Evolutionary conservation across 23 tunicate genomes (phyloP).

Genomic region (Corella eumyota): DNA sequence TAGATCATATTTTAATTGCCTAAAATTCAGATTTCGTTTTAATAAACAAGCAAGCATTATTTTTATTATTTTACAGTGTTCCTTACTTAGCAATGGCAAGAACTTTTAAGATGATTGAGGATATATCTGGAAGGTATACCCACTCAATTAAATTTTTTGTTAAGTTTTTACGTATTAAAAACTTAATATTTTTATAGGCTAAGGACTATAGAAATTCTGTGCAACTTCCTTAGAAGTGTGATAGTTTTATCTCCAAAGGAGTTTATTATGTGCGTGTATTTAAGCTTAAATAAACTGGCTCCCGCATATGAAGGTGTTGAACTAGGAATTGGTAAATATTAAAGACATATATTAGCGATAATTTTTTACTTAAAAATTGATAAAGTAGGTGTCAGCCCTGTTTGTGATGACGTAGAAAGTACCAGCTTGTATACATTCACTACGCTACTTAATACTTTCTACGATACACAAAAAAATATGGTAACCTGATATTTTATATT

Average conservation of each 20-base stretch:
- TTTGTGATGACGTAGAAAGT: no score
- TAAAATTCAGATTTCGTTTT: no score
- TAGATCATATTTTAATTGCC: no score
- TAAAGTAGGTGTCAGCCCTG: no score
- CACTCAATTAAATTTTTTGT: no score
- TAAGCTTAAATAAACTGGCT: constrained; percentile 80
- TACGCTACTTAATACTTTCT: no score
- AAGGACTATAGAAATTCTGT: constrained; percentile 51
- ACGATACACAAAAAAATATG: no score
- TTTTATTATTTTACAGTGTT: constrained; percentile 21
- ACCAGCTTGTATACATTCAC: no score
- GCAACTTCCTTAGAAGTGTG: constrained; percentile 76
- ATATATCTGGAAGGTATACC: constrained; percentile 73
- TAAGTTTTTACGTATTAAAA: no score
- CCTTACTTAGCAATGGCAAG: constrained; percentile 83
- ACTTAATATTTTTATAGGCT: constrained; percentile 36
- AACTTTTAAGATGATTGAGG: constrained; percentile 73
- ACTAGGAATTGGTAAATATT: constrained; percentile 78
- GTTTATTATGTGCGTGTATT: constrained; percentile 57
- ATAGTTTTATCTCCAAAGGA: constrained; percentile 82
- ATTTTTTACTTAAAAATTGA: no score
- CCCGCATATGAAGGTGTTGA: constrained; percentile 99
- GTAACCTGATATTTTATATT: neutral
- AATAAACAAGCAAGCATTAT: no score
- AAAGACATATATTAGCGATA: no score